Evolutionary conservation across 2,797 vertebrate species (phyloP).

Genomic region (Cossypha heuglini): DNA sequence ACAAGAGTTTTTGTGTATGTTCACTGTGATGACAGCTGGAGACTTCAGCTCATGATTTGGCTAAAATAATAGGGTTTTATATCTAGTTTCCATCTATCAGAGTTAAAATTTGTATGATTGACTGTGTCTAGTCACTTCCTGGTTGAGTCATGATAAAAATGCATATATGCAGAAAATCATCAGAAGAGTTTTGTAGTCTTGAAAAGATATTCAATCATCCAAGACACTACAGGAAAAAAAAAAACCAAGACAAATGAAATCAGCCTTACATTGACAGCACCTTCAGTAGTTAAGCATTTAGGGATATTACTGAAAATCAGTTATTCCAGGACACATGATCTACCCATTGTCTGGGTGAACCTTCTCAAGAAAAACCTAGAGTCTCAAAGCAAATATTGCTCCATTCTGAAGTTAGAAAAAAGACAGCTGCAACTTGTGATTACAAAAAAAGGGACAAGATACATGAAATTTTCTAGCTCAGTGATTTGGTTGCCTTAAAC

Average conservation of each 20-base stretch:
- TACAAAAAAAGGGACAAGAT: not conserved
- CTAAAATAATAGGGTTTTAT: not conserved
- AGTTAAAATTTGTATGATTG: not conserved
- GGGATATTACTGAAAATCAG: not conserved
- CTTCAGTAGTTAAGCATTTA: not conserved
- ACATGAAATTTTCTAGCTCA: not conserved
- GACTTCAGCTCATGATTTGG: not conserved
- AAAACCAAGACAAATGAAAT: not conserved
- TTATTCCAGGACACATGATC: not conserved
- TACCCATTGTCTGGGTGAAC: not conserved
- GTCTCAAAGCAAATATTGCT: not conserved
- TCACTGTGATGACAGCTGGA: not conserved
- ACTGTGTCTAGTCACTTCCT: not conserved
- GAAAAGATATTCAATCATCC: not conserved
- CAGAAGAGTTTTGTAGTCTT: not conserved
- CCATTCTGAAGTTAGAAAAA: not conserved
- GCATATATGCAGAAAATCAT: not conserved
- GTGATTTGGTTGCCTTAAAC: not conserved
- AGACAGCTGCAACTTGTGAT: not conserved
- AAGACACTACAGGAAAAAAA: not conserved
- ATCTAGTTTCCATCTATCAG: not conserved
- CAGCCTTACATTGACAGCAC: not conserved
- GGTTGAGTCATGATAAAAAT: not conserved
- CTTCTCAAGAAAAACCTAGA: not conserved
- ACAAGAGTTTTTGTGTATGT: not conserved